phyloP scores from a whole-genome alignment of 2,888 invertebrate species.

The Monopis laevigella region DNA sequence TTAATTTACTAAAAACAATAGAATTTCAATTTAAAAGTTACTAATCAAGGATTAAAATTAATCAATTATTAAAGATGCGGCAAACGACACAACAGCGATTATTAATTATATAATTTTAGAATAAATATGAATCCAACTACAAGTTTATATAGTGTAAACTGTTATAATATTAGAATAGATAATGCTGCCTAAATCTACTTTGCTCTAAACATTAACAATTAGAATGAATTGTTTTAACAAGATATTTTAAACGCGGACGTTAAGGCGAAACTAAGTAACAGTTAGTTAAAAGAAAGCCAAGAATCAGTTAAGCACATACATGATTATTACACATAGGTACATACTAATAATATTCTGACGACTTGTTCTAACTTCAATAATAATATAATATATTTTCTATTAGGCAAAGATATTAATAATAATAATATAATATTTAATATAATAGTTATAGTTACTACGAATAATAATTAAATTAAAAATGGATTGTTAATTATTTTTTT shows the following conservation, averaged over 20 bases:
- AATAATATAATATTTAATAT: constrained; percentile 27
- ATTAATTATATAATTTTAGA: too few species aligned
- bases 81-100: too few species aligned
- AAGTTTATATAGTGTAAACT: too few species aligned
- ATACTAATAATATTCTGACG: constrained; percentile 33
- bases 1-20: too few species aligned
- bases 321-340: constrained; percentile 25
- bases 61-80: too few species aligned
- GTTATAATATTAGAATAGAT: constrained; percentile 28
- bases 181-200: too few species aligned
- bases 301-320: constrained; percentile 36
- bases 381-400: constrained; percentile 30
- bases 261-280: constrained; percentile 54
- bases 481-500: constrained; percentile 39
- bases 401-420: constrained; percentile 65
- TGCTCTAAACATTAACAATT: too few species aligned
- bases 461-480: constrained; percentile 39
- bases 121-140: too few species aligned
- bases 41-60: too few species aligned
- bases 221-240: constrained; percentile 60
- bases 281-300: constrained; percentile 25
- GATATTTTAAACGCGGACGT: constrained; percentile 31
- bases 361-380: constrained; percentile 46
- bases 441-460: constrained; percentile 47
- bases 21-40: too few species aligned